Evolutionary conservation across 2,113 vertebrate genomes (phyloP).

Genomic region (Istiophorus platypterus): DNA sequence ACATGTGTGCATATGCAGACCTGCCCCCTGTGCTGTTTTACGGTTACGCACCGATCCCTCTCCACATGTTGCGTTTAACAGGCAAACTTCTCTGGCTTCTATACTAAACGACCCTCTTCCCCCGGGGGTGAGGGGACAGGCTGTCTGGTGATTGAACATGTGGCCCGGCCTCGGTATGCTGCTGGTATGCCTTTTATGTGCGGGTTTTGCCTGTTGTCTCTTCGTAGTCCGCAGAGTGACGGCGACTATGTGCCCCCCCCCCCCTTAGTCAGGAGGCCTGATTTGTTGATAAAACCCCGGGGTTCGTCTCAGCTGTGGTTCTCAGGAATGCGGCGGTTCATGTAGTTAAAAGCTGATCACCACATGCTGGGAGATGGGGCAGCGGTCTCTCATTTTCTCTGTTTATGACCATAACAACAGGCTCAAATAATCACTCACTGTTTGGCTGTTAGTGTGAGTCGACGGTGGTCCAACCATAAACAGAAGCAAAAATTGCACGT

Average conservation of each 20-base stretch:
- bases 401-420: slow-evolving; percentile 42
- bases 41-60: slow-evolving; percentile 7
- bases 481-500: not conserved
- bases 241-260: slow-evolving; percentile 10
- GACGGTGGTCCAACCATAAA: not conserved
- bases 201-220: slow-evolving; percentile 32
- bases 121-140: slow-evolving; percentile 25
- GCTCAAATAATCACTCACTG: slow-evolving; percentile 8
- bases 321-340: slow-evolving; percentile 35
- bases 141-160: slow-evolving; percentile 54
- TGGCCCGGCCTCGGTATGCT: slow-evolving; percentile 48
- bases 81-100: slow-evolving; percentile 35
- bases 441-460: slow-evolving; percentile 18
- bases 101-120: slow-evolving; percentile 42
- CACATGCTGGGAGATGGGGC: not conserved
- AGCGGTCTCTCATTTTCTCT: slow-evolving; percentile 13
- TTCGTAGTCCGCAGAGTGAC: slow-evolving; percentile 12
- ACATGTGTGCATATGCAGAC: not conserved
- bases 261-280: slow-evolving; percentile 35
- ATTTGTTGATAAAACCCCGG: slow-evolving; percentile 67
- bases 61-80: slow-evolving; percentile 57
- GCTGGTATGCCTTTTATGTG: slow-evolving; percentile 72
- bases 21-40: slow-evolving; percentile 59
- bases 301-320: slow-evolving; percentile 9
- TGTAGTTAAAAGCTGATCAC: not conserved